These are phyloP conservation scores for Slavum lentiscoides DNA, from an alignment of 2,888 invertebrate species.

Conservation along the genomic window DNA sequence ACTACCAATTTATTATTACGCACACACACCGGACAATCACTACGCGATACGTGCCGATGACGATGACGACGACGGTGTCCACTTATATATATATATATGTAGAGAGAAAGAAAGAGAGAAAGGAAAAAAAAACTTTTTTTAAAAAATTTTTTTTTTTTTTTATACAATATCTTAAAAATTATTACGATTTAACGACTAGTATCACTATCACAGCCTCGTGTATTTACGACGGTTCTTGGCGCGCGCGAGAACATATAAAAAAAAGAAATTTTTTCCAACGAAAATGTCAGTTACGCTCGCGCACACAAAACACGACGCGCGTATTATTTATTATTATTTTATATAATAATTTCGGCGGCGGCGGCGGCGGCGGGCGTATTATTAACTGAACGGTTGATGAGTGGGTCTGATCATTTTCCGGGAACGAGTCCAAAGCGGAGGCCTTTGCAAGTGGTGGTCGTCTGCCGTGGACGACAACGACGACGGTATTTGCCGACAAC, in stretches of 20 bases:
- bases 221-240: slow-evolving; percentile 11
- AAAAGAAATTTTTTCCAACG: not conserved
- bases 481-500: slow-evolving; percentile 46
- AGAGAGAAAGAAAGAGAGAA: too few relatives aligned
- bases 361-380: slow-evolving; percentile 1
- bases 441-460: slow-evolving; percentile 46
- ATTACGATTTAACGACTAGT: slow-evolving; percentile 50
- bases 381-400: slow-evolving; percentile 53
- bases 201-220: slow-evolving; percentile 52
- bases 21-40: too few relatives aligned
- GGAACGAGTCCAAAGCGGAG: slow-evolving; percentile 48
- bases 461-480: slow-evolving; percentile 51
- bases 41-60: too few relatives aligned
- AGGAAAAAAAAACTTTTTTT: too few relatives aligned
- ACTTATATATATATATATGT: too few relatives aligned
- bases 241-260: too few relatives aligned
- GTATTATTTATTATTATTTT: not conserved
- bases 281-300: not conserved
- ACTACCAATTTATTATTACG: too few relatives aligned
- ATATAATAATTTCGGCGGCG: not conserved
- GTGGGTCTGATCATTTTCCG: slow-evolving; percentile 49
- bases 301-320: not conserved
- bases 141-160: not conserved
- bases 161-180: not conserved
- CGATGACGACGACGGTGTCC: too few relatives aligned